These are phyloP conservation scores for Catharus fuscescens DNA, from an alignment of 2,113 vertebrate species.

Conservation along the genomic window DNA sequence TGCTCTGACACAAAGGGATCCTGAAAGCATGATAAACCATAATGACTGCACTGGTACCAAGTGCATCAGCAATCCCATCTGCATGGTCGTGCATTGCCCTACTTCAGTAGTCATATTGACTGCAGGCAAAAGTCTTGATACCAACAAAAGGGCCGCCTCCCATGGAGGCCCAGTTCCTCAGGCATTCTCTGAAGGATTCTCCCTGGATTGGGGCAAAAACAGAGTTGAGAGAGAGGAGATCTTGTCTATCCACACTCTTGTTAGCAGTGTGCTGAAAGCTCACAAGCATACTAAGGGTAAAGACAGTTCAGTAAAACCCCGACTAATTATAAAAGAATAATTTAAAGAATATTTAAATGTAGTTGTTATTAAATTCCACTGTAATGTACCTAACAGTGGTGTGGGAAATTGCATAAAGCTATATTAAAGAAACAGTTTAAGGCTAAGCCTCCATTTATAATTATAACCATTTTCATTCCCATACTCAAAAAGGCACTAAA, in stretches of 20 bases:
- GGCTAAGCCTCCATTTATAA: background rate
- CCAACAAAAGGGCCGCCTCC: background rate
- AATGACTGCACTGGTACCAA: background rate
- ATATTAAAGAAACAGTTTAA: background rate
- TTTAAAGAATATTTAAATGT: background rate
- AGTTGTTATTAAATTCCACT: background rate
- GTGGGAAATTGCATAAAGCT: background rate
- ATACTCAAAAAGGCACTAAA: background rate
- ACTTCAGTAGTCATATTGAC: background rate
- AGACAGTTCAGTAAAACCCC: background rate
- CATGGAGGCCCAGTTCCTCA: background rate
- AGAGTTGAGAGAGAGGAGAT: background rate
- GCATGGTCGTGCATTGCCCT: background rate
- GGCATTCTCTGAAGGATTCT: background rate
- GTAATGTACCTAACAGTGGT: background rate
- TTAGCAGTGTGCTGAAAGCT: background rate
- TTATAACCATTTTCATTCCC: background rate
- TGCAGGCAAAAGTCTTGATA: background rate
- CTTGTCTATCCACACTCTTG: background rate
- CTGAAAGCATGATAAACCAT: background rate
- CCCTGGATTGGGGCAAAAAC: background rate
- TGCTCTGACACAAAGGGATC: background rate
- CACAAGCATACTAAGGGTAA: fast-evolving
- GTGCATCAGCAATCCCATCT: background rate
- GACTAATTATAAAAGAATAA: background rate